Evolutionary conservation across 1,140 invertebrate genomes (phyloP).

Genomic region (Bilobella aurantiaca): DNA sequence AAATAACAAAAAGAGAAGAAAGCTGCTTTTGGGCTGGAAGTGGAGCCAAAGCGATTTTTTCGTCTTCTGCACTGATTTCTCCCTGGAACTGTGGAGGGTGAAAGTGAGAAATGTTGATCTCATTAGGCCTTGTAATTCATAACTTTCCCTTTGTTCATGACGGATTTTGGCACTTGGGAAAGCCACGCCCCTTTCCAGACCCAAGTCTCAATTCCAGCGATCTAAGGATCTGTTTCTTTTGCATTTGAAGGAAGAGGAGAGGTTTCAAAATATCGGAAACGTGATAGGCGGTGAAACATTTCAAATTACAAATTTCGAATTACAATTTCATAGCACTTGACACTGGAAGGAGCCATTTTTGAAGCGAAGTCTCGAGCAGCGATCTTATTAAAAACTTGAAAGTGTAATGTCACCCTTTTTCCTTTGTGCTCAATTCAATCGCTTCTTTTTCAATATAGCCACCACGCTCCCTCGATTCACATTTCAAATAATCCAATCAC

Average conservation of each 20-base stretch:
- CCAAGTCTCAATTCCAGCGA: no score
- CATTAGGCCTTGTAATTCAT: background rate
- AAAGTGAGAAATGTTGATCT: background rate
- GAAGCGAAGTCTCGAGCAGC: background rate
- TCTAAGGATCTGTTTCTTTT: no score
- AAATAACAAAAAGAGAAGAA: no score
- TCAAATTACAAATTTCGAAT: no score
- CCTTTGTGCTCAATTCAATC: background rate
- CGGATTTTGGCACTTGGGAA: background rate
- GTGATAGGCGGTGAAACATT: no score
- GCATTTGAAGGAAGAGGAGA: no score
- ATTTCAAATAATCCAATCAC: constrained; percentile 7
- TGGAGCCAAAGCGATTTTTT: background rate
- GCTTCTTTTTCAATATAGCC: background rate
- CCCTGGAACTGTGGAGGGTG: no score
- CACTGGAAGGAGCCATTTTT: background rate
- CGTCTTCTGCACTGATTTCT: background rate
- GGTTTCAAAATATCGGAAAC: no score
- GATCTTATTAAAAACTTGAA: constrained; percentile 7
- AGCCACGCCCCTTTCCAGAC: background rate
- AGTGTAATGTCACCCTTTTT: constrained; percentile 2
- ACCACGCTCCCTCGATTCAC: background rate
- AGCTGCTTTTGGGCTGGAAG: no score
- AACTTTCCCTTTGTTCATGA: constrained; percentile 2
- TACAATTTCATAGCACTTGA: no score